Percentiles rank a stretch among this genome's conserved stretches.
phyloP scores from a whole-genome alignment of 2,888 invertebrate species.

The Euplexia lucipara region DNA sequence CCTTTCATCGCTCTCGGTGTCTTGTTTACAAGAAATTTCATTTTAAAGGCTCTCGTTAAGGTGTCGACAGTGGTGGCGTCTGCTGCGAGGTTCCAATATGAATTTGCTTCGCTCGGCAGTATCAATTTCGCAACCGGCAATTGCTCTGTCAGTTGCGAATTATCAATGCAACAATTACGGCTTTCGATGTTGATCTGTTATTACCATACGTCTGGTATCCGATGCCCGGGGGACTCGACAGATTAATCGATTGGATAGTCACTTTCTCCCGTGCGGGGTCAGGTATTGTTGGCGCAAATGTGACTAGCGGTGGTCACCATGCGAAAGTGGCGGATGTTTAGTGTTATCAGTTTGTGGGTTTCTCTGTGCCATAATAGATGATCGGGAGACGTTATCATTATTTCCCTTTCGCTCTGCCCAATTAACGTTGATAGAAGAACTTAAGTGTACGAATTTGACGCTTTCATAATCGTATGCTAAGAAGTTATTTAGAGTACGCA shows the following conservation, averaged over 20 bases:
- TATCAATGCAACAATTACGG: conserved; percentile 83
- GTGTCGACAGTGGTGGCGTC: conserved; percentile 74
- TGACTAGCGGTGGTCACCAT: conserved; percentile 69
- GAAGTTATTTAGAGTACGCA: conserved; percentile 28
- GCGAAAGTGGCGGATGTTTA: conserved; percentile 78
- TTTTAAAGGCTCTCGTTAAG: conserved; percentile 78
- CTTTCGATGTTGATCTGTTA: conserved; percentile 80
- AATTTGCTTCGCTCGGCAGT: conserved; percentile 67
- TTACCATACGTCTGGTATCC: conserved; percentile 80
- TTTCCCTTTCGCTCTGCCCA: conserved; percentile 37
- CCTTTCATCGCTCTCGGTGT: conserved; percentile 81
- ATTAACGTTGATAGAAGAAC: conserved; percentile 28
- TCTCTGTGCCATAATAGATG: conserved; percentile 69
- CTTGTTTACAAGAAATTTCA: conserved; percentile 81
- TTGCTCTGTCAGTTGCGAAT: conserved; percentile 78
- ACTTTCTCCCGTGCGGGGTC: conserved; percentile 83
- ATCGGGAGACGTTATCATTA: conserved; percentile 74
- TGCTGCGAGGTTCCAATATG: conserved; percentile 63
- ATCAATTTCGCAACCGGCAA: conserved; percentile 77
- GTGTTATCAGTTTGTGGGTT: conserved; percentile 72
- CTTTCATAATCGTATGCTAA: conserved; percentile 25
- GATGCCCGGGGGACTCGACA: conserved; percentile 77
- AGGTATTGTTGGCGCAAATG: conserved; percentile 77
- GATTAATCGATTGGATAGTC: conserved; percentile 83
- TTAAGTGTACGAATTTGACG: neutral